A percentile compares a stretch with the other conserved stretches of the same genome.
Evolutionary conservation across 1,140 invertebrate genomes (phyloP).

Genomic region (Archivesica marissinica): DNA sequence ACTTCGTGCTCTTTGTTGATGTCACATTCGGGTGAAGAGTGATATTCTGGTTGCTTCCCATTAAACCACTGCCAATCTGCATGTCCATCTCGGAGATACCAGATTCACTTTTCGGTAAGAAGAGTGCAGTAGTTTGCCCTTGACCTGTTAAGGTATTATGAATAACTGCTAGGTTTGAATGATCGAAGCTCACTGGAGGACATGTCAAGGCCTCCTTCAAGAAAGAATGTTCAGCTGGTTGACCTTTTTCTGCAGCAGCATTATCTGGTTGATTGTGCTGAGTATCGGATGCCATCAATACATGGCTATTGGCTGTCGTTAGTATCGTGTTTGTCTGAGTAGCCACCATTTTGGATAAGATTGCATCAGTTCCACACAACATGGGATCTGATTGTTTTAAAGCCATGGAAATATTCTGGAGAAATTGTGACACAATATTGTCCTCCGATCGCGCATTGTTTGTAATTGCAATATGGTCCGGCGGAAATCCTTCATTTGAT

Average conservation of each 20-base stretch:
- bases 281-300: conserved; percentile 7
- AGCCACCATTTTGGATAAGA: neutral
- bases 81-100: neutral
- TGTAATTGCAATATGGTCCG: conserved; percentile 1
- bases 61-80: neutral
- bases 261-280: neutral
- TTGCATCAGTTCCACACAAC: conserved; percentile 1
- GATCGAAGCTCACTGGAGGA: conserved; percentile 17
- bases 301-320: conserved; percentile 16
- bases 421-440: conserved; percentile 53
- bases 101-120: neutral
- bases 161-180: neutral
- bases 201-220: conserved; percentile 55
- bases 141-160: neutral
- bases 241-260: neutral
- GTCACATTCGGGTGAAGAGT: no score
- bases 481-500: conserved; percentile 16
- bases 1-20: no score
- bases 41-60: no score
- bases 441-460: neutral
- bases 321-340: neutral
- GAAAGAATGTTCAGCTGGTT: neutral
- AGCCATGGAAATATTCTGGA: conserved; percentile 54
- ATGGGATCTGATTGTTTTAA: conserved; percentile 44
- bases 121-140: neutral